Conservation (phyloP, 2,888 invertebrate species). For the Trilocha varians region DNA sequence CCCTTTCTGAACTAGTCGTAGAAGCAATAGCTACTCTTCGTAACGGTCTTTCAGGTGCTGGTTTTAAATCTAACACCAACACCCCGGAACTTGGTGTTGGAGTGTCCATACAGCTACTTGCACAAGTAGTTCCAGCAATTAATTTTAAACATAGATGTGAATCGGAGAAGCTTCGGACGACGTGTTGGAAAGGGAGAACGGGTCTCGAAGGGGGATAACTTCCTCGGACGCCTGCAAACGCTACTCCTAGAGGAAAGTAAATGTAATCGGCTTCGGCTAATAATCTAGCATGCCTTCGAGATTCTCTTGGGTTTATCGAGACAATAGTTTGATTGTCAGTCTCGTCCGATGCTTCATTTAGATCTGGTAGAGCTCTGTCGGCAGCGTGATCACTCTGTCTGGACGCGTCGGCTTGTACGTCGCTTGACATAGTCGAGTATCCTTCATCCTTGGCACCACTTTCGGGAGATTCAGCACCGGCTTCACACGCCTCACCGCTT, state of each 20-base stretch:
- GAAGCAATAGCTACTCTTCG: conserved; percentile 72
- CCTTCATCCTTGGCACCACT: conserved; percentile 86
- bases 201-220: conserved; percentile 82
- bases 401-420: conserved; percentile 82
- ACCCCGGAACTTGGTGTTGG: conserved; percentile 77
- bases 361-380: conserved; percentile 77
- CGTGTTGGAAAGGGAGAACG: conserved; percentile 80
- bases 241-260: conserved; percentile 78
- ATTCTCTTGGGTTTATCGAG: conserved; percentile 62
- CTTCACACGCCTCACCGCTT: conserved; percentile 75
- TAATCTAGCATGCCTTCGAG: conserved; percentile 70
- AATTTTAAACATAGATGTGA: conserved; percentile 82
- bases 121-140: conserved; percentile 73
- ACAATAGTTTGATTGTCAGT: conserved; percentile 75
- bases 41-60: conserved; percentile 71
- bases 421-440: conserved; percentile 88
- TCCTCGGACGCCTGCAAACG: conserved; percentile 77
- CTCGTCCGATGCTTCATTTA: conserved; percentile 83
- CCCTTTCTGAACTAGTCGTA: conserved; percentile 61
- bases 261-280: conserved; percentile 78
- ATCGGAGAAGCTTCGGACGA: conserved; percentile 82
- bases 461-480: conserved; percentile 82
- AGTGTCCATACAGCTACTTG: conserved; percentile 67
- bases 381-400: conserved; percentile 71
- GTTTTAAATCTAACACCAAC: conserved; percentile 74